A percentile compares a stretch with the other conserved stretches of the same genome.
Conservation (phyloP, 1,140 invertebrate species). For the Phortica variegata region DNA sequence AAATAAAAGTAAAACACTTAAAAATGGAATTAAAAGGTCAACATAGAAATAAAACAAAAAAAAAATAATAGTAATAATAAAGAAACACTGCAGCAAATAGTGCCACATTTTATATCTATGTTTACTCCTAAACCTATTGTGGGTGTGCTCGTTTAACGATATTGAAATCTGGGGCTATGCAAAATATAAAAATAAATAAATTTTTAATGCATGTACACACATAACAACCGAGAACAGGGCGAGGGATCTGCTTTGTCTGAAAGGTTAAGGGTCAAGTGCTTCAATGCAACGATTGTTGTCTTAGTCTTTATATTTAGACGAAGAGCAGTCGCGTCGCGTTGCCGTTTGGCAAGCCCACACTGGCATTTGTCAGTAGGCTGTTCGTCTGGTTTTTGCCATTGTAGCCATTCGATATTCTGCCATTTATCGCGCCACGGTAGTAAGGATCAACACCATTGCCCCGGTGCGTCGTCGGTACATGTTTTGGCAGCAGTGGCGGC, state of each 20-base stretch:
- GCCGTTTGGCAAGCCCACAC: conserved; percentile 40
- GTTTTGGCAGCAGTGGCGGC: conserved; percentile 28
- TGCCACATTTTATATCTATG: conserved; percentile 1
- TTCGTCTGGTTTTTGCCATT: conserved; percentile 28
- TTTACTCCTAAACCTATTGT: too few species aligned
- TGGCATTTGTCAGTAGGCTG: conserved; percentile 42
- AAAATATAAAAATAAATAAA: too few species aligned
- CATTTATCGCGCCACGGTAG: conserved; percentile 39
- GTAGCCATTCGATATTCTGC: conserved; percentile 32
- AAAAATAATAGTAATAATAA: too few species aligned
- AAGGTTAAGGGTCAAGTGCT: too few species aligned
- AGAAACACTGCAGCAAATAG: neutral
- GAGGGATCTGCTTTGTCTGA: too few species aligned
- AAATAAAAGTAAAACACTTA: too few species aligned
- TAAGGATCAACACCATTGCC: conserved; percentile 27
- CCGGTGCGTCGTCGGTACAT: conserved; percentile 44
- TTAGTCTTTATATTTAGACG: conserved; percentile 28
- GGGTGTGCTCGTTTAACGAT: too few species aligned
- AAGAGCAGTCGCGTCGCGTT: conserved; percentile 44
- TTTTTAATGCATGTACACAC: too few species aligned
- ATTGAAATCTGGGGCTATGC: too few species aligned
- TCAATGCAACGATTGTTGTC: too few species aligned
- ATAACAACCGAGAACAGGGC: too few species aligned
- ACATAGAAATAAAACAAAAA: conserved; percentile 4
- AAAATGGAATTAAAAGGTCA: too few species aligned